These are phyloP conservation scores for Pantherophis guttatus DNA, from an alignment of 2,113 vertebrate species.

Conservation along the genomic window DNA sequence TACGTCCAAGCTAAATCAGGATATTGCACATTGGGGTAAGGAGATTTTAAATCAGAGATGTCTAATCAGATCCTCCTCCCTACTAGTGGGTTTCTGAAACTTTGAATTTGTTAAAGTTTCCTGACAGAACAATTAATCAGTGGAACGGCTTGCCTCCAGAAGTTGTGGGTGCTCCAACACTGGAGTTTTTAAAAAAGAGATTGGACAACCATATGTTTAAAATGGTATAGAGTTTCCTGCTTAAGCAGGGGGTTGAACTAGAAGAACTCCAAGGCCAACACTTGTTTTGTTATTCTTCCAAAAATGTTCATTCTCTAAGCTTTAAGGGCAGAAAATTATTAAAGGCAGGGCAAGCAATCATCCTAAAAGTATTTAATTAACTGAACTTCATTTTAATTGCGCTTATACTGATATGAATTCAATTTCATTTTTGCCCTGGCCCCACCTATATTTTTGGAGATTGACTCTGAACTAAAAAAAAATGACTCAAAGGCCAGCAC, in stretches of 20 bases:
- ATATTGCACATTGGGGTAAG: not conserved
- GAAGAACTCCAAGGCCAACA: not conserved
- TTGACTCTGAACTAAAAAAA: not conserved
- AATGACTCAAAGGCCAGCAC: not conserved
- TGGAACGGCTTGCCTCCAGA: not conserved
- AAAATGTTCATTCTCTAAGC: not conserved
- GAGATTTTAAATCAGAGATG: not conserved
- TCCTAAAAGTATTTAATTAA: not conserved
- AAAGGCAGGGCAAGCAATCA: not conserved
- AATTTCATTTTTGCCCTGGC: not conserved
- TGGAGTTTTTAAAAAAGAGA: too few relatives aligned
- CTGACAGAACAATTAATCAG: not conserved
- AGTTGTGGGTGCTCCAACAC: not conserved
- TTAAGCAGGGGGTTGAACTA: not conserved
- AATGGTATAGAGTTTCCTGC: not conserved
- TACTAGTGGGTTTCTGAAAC: not conserved
- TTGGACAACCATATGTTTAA: not conserved
- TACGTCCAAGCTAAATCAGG: not conserved
- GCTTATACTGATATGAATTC: not conserved
- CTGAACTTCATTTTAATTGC: not conserved
- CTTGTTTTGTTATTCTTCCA: not conserved
- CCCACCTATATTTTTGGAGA: not conserved
- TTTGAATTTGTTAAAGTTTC: not conserved
- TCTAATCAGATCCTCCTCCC: not conserved
- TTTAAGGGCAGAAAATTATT: not conserved